Evolutionary conservation across 2,113 vertebrate genomes (phyloP).

Genomic region (Tringa solitaria): DNA sequence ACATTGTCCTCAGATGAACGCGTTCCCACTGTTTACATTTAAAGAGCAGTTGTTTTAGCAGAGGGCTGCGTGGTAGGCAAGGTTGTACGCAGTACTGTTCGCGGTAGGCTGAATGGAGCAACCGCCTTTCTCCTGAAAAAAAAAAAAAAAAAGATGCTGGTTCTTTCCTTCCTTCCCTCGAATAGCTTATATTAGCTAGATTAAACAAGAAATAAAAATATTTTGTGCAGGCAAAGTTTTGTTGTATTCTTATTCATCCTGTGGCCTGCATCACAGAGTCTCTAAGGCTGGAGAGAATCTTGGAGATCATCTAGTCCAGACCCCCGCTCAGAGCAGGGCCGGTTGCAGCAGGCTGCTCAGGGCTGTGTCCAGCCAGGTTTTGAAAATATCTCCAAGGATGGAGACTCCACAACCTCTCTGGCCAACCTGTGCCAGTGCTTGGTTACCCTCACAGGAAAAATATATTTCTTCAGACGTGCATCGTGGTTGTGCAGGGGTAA

Average conservation of each 20-base stretch:
- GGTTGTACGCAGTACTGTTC: neutral
- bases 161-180: neutral
- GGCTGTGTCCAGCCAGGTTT: neutral
- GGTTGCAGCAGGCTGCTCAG: neutral
- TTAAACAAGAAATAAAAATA: neutral
- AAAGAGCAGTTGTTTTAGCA: neutral
- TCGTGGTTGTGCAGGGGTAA: rapidly evolving
- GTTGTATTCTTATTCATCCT: neutral
- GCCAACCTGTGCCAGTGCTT: neutral
- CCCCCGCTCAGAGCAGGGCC: neutral
- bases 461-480: neutral
- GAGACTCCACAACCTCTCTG: neutral
- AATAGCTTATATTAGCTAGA: neutral
- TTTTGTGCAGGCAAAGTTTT: neutral
- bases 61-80: neutral
- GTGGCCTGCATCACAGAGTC: neutral
- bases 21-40: neutral
- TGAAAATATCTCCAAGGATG: neutral
- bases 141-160: neutral
- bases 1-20: neutral
- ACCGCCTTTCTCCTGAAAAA: neutral
- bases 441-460: neutral
- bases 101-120: neutral
- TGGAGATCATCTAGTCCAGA: neutral
- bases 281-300: neutral